Conservation (phyloP, 2,888 invertebrate species). For the Tipula unca region DNA sequence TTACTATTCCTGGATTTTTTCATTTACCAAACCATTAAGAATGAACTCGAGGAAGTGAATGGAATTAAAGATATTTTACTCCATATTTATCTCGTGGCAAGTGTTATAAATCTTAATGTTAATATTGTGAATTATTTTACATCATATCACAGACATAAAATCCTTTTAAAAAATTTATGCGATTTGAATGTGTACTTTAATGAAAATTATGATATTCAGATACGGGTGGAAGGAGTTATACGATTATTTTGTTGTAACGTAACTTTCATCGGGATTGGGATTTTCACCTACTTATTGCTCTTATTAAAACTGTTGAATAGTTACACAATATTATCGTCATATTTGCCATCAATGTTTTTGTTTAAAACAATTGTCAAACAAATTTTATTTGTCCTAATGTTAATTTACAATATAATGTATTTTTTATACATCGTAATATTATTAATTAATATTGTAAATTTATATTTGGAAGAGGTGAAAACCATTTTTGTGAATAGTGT, state of each 20-base stretch:
- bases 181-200: background rate
- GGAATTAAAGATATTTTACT: background rate
- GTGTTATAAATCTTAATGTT: background rate
- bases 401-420: background rate
- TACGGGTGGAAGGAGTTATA: background rate
- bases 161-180: background rate
- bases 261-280: background rate
- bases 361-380: background rate
- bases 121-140: background rate
- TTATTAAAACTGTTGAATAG: background rate
- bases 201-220: background rate
- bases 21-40: background rate
- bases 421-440: background rate
- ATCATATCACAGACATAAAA: background rate
- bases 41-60: background rate
- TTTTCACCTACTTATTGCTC: background rate
- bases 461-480: background rate
- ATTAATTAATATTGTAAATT: background rate
- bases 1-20: background rate
- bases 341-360: background rate
- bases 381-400: background rate
- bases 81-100: background rate
- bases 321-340: background rate
- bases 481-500: background rate
- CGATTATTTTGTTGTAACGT: background rate